These are phyloP conservation scores for Enteromius treurensis DNA, from an alignment of 2,797 vertebrate species.

Conservation along the genomic window DNA sequence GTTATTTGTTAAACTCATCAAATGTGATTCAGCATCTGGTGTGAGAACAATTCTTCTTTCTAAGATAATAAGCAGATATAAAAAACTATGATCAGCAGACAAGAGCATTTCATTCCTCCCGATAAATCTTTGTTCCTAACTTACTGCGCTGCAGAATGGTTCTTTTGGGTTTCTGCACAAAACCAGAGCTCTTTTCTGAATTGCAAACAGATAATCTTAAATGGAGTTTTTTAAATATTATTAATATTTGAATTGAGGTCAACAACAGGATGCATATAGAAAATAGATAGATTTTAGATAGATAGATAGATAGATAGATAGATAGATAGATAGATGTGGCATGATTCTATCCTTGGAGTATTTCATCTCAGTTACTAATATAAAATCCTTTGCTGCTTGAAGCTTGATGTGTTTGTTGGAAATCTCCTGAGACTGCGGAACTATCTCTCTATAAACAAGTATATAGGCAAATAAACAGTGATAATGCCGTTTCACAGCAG, in stretches of 20 bases:
- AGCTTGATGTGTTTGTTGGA: slow-evolving; percentile 40
- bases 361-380: slow-evolving; percentile 20
- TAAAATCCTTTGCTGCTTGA: slow-evolving; percentile 13
- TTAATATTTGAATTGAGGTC: neutral
- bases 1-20: slow-evolving; percentile 14
- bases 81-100: slow-evolving; percentile 17
- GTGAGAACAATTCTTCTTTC: neutral
- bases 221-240: neutral
- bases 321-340: slow-evolving; percentile 20
- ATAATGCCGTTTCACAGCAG: slow-evolving; percentile 32
- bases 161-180: neutral
- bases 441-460: slow-evolving; percentile 38
- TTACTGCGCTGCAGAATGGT: neutral
- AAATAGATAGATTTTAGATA: neutral
- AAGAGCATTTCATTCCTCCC: neutral
- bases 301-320: slow-evolving; percentile 22
- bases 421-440: slow-evolving; percentile 13
- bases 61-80: slow-evolving; percentile 6
- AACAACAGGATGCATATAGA: neutral
- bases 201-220: neutral
- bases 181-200: neutral
- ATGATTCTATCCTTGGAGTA: slow-evolving; percentile 7
- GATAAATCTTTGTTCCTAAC: neutral
- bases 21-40: slow-evolving; percentile 10
- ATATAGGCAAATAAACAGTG: slow-evolving; percentile 40